Base-by-base conservation (phyloP, 92 coral and sea anemone genomes). In the Muricea muricata region DNA sequence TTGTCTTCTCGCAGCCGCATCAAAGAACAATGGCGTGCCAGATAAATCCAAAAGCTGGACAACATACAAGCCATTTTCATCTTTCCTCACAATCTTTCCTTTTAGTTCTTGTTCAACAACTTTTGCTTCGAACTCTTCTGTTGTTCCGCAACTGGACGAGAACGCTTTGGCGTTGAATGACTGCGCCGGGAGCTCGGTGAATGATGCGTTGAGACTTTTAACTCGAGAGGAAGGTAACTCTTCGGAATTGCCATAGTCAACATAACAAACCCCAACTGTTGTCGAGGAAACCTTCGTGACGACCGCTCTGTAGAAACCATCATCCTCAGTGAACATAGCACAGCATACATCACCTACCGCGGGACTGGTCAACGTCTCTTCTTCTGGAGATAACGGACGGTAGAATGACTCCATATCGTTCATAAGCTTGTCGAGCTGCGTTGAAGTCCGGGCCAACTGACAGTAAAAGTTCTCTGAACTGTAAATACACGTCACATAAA, bases 181-280 rank as follows among this genome's bases (percentile, higher is more conserved):
- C 54, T 96, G 99, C 18, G 75, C 86, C 32, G 98, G 91, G 21
- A 96, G 84, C 15, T 39, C 79, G 23, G 89, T 89, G 87, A 91
- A 96, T 79, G 87, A 91, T 34, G 93, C 84, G 47, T 90, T 83
- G 20, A 96, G 76, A 6, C 73, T 52, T 87, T 89, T 93, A 17
- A 88, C 75, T 80, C 95, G 70, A 28, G 39, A 26, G 12, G 77
- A 50, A 24, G 98, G 93, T 32, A 96, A 26, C 15, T 90, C 85
- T 58, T 94, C 99, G 29, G 84, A 68, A 73, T 96, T 93, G 35
- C 99, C 99, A 89, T 94, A 96, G 72, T 96, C 99, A 20, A 96
- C 69, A 85, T 96, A 96, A 47, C 90, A 73, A 3, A 94, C 98
- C 1, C 41, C 80, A 7, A 87, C 69, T 29, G 42, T 57, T 1